Base-by-base conservation (phyloP, 2,113 vertebrate genomes). In the Megaptera novaeangliae region DNA sequence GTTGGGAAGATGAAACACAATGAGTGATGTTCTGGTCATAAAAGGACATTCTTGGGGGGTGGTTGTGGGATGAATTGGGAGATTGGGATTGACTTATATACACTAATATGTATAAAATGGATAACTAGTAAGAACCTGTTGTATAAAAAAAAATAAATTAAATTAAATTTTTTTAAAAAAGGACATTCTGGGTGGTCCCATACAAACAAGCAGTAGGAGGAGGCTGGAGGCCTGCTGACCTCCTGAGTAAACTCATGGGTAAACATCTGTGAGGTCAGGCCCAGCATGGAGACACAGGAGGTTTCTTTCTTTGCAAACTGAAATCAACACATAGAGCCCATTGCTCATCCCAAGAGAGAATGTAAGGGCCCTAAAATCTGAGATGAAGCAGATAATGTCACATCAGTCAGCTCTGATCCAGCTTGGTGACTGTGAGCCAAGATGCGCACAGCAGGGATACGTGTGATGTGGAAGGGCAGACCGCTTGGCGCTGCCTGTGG, bases 251-350 rank as follows among this genome's bases (percentile, higher is more conserved):
- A 0, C 0, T n/a, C 74, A 61, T 87, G 41, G 21, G 21, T 84
- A 91, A 92, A 94, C 77, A 55, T 57, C 2, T 20, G 57, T 74
- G 96, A 97, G 84, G 46, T 95, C 74, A 97, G 71, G 27, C 36
- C 63, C 87, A n/a, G 71, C 9, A 0, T 8, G 21, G 44, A 92
- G 66, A 57, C 86, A 95, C 8, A 61, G 82, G 74, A 14, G 34
- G 44, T 49, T 85, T 49, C 36, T 98, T 98, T 85, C 27, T 71
- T 72, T 84, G 25, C 6, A 36, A 91, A 68, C 1, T 82, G n/a
- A 77, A 94, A 74, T 91, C 55, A 88, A 94, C 57, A 64, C 10
- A 92, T 13, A 39, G 66, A 87, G 64, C 23, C 59, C 59, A 15
- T 18, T 77, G 86, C 71, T 85, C 52, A 84, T 41, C 52, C 52